Conservation (phyloP, 2,797 vertebrate genomes). For the Urocyon cinereoargenteus region DNA sequence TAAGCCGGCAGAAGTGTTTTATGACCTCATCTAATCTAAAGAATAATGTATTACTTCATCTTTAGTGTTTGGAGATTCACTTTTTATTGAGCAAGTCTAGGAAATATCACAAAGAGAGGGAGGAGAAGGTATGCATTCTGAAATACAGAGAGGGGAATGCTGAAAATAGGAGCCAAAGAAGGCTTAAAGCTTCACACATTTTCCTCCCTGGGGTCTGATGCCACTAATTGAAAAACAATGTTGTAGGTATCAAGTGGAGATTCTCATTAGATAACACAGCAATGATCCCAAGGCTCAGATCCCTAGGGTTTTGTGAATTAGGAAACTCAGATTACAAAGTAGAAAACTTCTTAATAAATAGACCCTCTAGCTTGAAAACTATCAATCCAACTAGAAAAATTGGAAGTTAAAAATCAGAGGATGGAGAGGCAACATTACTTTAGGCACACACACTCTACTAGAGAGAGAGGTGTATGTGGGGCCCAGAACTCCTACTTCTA, state of each 20-base stretch:
- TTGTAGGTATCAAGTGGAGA: background rate
- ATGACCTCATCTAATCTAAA: conserved; percentile 67
- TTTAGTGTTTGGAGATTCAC: conserved; percentile 49
- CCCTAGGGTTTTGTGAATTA: background rate
- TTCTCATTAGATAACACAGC: background rate
- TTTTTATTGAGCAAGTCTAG: conserved; percentile 55
- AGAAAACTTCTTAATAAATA: background rate
- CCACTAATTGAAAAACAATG: conserved; percentile 18
- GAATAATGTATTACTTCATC: conserved; percentile 61
- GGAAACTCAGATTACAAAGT: conserved; percentile 37
- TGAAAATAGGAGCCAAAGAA: conserved; percentile 55
- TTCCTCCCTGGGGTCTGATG: background rate
- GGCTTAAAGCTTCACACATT: background rate
- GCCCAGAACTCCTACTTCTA: background rate
- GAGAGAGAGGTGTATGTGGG: background rate
- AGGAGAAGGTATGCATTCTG: background rate
- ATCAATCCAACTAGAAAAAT: background rate
- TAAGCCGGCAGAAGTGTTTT: conserved; percentile 37
- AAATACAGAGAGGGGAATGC: background rate
- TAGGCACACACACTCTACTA: background rate
- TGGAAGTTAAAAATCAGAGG: background rate
- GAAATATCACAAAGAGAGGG: conserved; percentile 40
- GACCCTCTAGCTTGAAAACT: background rate
- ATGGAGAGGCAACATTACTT: background rate
- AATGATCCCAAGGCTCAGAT: background rate